Evolutionary conservation across 2,113 vertebrate species (phyloP).

Genomic region (Zosterops pallidus): DNA sequence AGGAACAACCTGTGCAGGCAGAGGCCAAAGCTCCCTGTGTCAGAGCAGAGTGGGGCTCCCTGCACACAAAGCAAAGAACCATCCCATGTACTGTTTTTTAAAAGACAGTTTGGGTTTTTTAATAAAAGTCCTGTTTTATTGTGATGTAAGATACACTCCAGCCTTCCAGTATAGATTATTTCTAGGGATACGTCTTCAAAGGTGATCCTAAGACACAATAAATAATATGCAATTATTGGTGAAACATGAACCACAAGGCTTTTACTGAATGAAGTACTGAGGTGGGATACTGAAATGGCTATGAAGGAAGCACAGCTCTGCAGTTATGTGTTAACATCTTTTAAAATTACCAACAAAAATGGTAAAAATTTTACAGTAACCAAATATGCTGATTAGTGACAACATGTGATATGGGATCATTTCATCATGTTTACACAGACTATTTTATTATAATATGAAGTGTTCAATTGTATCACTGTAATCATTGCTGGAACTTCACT

Average conservation of each 20-base stretch:
- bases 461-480: neutral
- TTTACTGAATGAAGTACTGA: neutral
- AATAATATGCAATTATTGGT: neutral
- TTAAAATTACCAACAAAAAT: neutral
- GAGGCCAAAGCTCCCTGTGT: neutral
- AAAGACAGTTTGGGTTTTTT: fast-evolving
- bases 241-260: neutral
- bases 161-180: neutral
- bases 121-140: neutral
- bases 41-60: neutral
- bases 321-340: neutral
- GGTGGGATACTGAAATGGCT: neutral
- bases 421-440: neutral
- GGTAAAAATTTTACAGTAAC: neutral
- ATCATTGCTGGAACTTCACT: neutral
- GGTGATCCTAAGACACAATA: neutral
- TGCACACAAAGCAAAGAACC: neutral
- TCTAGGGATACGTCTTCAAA: neutral
- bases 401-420: neutral
- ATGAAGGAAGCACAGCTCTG: neutral
- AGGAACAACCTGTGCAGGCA: neutral
- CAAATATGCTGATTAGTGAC: neutral
- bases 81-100: neutral
- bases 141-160: neutral
- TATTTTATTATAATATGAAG: neutral